A percentile compares a stretch with the other conserved stretches of the same genome.
Evolutionary conservation across 2,113 vertebrate species (phyloP).

Genomic region (Malaclemys terrapin): DNA sequence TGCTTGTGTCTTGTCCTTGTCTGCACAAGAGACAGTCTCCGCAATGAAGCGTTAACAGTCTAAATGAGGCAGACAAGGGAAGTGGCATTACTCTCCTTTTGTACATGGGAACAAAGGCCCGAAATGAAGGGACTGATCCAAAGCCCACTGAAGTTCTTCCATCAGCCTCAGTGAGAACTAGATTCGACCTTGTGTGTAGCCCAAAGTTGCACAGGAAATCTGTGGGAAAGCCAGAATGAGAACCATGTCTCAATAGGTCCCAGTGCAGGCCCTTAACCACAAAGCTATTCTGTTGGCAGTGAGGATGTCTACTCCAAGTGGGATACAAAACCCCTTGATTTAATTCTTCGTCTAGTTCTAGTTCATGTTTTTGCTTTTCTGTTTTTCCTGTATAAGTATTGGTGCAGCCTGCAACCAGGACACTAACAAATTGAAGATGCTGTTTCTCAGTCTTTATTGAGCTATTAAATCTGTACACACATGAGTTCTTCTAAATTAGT

Average conservation of each 20-base stretch:
- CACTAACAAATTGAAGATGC: too few relatives aligned
- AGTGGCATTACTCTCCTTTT: not conserved
- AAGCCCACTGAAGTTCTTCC: not conserved
- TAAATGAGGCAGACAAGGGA: too few relatives aligned
- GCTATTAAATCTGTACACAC: not conserved
- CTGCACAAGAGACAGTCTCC: not conserved
- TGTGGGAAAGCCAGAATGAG: too few relatives aligned
- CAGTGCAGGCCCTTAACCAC: not conserved
- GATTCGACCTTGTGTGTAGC: not conserved
- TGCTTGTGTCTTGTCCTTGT: too few relatives aligned
- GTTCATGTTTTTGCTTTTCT: too few relatives aligned
- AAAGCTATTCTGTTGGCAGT: not conserved
- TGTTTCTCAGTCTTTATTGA: too few relatives aligned
- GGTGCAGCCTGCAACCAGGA: too few relatives aligned
- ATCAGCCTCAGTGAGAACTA: not conserved
- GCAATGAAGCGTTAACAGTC: not conserved
- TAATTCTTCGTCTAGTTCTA: too few relatives aligned
- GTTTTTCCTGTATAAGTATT: too few relatives aligned
- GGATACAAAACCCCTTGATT: too few relatives aligned
- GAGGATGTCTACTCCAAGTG: too few relatives aligned
- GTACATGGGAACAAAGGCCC: not conserved
- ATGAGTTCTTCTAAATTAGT: constrained; percentile 19
- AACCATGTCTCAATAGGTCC: not conserved
- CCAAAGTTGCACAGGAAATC: not conserved
- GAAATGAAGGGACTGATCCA: not conserved